These are phyloP conservation scores for Coleophora deauratella DNA, from an alignment of 2,888 invertebrate species.

Conservation along the genomic window DNA sequence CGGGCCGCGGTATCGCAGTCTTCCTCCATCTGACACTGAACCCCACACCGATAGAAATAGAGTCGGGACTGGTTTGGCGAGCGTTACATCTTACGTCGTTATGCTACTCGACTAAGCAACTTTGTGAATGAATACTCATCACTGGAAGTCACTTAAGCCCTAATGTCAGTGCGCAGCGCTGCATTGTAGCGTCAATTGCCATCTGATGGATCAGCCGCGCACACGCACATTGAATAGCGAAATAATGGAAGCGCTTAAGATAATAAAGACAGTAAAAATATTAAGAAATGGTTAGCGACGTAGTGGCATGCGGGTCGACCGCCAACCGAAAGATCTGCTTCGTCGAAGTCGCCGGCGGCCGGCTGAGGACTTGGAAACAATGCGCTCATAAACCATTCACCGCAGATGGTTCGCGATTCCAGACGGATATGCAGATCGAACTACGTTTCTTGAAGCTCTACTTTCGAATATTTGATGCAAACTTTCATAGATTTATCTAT, in stretches of 20 bases:
- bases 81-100: constrained; percentile 40
- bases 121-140: constrained; percentile 72
- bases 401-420: constrained; percentile 44
- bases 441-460: too few species aligned
- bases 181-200: constrained; percentile 31
- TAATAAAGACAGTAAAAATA: constrained; percentile 9
- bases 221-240: too few species aligned
- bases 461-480: too few species aligned
- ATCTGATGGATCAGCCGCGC: background rate
- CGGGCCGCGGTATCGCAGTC: constrained; percentile 31
- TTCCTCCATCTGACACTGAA: constrained; percentile 30
- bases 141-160: constrained; percentile 53
- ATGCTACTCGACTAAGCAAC: constrained; percentile 35
- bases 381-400: constrained; percentile 64
- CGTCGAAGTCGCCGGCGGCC: constrained; percentile 30
- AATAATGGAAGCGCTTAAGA: constrained; percentile 14
- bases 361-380: constrained; percentile 52
- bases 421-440: constrained; percentile 24
- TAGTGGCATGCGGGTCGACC: constrained; percentile 63
- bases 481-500: too few species aligned
- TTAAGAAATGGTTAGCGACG: constrained; percentile 29
- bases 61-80: constrained; percentile 44
- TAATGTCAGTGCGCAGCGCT: constrained; percentile 36
- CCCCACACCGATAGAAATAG: constrained; percentile 35
- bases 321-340: constrained; percentile 50